Percentiles rank a stretch among this genome's conserved stretches.
These are phyloP conservation scores for Cydia strobilella DNA, from an alignment of 1,140 invertebrate species.

Conservation along the genomic window DNA sequence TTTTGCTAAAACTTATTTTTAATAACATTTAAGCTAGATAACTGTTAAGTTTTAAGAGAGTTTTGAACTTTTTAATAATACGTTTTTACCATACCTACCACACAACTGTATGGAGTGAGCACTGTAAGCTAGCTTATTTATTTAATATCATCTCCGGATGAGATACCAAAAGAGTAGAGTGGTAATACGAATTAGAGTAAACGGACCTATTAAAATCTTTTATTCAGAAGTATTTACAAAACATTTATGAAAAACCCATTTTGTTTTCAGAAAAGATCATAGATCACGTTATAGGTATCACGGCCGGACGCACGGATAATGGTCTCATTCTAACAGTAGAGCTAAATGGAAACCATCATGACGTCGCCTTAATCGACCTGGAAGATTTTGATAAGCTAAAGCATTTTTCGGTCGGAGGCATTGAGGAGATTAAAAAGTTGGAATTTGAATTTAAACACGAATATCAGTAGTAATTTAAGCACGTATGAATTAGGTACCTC, in stretches of 20 bases:
- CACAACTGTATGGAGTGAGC: too few species aligned
- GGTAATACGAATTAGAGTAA: too few species aligned
- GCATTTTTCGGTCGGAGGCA: neutral
- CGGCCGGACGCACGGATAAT: neutral
- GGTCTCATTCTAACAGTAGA: neutral
- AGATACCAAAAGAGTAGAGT: too few species aligned
- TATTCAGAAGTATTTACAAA: neutral
- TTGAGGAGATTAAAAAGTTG: slow-evolving; percentile 1
- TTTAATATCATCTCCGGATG: too few species aligned
- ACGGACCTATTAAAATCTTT: too few species aligned
- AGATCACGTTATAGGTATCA: neutral
- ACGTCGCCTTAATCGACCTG: neutral
- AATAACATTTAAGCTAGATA: too few species aligned
- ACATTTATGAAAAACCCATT: neutral
- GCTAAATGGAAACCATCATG: slow-evolving; percentile 10
- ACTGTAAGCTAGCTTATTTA: too few species aligned
- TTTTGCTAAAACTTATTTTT: too few species aligned
- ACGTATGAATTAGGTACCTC: too few species aligned
- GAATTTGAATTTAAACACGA: slow-evolving; percentile 8
- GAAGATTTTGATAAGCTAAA: neutral
- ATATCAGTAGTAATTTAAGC: neutral
- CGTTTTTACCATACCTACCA: too few species aligned
- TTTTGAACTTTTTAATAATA: too few species aligned
- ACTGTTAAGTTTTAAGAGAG: too few species aligned
- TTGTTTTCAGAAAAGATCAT: neutral